These are phyloP conservation scores for Drosophila prosaltans DNA, from an alignment of 1,140 invertebrate genomes.

Conservation along the genomic window DNA sequence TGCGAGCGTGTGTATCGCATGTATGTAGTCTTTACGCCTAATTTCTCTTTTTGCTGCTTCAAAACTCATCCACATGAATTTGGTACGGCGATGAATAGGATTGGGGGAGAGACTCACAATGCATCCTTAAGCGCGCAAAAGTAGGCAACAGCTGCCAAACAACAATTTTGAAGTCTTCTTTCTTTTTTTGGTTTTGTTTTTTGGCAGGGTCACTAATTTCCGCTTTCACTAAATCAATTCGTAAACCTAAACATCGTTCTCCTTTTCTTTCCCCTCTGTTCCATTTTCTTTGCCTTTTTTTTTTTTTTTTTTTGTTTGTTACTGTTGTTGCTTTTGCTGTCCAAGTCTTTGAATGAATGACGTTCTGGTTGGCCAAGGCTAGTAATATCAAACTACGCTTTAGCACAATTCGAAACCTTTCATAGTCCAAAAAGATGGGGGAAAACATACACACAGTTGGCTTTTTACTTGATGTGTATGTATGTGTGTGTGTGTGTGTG, in stretches of 20 bases:
- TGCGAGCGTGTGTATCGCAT: slow-evolving; percentile 43
- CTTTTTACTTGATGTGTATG: slow-evolving; percentile 27
- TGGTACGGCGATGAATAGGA: slow-evolving; percentile 1
- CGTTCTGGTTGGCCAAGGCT: slow-evolving; percentile 52
- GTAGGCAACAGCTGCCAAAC: slow-evolving; percentile 72
- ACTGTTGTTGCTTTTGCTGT: slow-evolving; percentile 36
- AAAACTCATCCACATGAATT: slow-evolving; percentile 20
- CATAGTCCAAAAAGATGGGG: slow-evolving; percentile 27
- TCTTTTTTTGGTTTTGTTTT: slow-evolving; percentile 38
- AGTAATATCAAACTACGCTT: slow-evolving; percentile 61
- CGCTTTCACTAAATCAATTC: slow-evolving; percentile 78
- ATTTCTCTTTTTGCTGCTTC: slow-evolving; percentile 58
- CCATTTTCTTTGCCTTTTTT: slow-evolving; percentile 38
- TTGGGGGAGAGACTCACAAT: slow-evolving; percentile 51
- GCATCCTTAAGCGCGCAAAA: slow-evolving; percentile 70
- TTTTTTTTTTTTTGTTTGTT: slow-evolving; percentile 23
- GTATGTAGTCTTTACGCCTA: slow-evolving; percentile 80
- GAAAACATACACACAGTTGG: slow-evolving; percentile 40
- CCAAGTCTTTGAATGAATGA: slow-evolving; percentile 55
- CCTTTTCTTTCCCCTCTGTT: slow-evolving; percentile 33
- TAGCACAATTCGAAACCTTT: slow-evolving; percentile 38
- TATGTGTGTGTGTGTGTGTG: slow-evolving; percentile 39
- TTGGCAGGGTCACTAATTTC: slow-evolving; percentile 69
- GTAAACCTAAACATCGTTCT: slow-evolving; percentile 60
- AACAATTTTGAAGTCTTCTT: slow-evolving; percentile 62